A percentile compares a stretch with the other conserved stretches of the same genome.
Evolutionary conservation across 2,888 invertebrate genomes (phyloP).

Genomic region (Cheilosia vernalis): DNA sequence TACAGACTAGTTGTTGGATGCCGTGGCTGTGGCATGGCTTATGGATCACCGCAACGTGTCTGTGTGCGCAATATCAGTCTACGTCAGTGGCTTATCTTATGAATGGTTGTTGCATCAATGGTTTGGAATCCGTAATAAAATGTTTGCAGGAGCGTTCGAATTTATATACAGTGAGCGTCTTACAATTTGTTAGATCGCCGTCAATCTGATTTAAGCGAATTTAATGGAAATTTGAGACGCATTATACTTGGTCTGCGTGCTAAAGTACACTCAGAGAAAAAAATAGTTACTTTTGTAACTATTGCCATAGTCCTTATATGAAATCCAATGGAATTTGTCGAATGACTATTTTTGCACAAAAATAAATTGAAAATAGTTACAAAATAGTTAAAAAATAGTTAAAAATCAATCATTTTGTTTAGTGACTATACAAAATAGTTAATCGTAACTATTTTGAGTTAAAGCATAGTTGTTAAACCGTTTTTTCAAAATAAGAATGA

Average conservation of each 20-base stretch:
- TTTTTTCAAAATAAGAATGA: too few species aligned
- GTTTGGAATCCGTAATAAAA: slow-evolving; percentile 59
- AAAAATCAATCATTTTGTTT: too few species aligned
- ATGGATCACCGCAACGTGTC: slow-evolving; percentile 44
- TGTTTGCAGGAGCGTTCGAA: slow-evolving; percentile 40
- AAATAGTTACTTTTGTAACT: too few species aligned
- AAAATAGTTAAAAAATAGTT: too few species aligned
- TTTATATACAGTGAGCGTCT: slow-evolving; percentile 64
- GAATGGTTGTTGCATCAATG: slow-evolving; percentile 60
- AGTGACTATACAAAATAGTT: too few species aligned
- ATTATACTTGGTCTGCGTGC: slow-evolving; percentile 7
- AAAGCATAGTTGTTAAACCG: too few species aligned
- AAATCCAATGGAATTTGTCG: too few species aligned
- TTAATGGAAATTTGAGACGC: slow-evolving; percentile 56
- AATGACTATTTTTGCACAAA: too few species aligned
- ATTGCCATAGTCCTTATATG: too few species aligned
- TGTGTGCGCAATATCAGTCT: slow-evolving; percentile 60
- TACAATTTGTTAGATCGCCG: slow-evolving; percentile 67
- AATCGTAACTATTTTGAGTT: too few species aligned
- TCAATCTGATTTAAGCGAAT: slow-evolving; percentile 64
- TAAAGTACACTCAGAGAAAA: too few species aligned
- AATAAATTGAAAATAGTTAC: too few species aligned
- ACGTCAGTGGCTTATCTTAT: slow-evolving; percentile 63
- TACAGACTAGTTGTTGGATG: slow-evolving; percentile 10
- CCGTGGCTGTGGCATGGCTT: slow-evolving; percentile 20